Percentiles rank a stretch among this genome's conserved stretches.
Evolutionary conservation across 2,113 vertebrate genomes (phyloP).

Genomic region (Chrysochloris asiatica): DNA sequence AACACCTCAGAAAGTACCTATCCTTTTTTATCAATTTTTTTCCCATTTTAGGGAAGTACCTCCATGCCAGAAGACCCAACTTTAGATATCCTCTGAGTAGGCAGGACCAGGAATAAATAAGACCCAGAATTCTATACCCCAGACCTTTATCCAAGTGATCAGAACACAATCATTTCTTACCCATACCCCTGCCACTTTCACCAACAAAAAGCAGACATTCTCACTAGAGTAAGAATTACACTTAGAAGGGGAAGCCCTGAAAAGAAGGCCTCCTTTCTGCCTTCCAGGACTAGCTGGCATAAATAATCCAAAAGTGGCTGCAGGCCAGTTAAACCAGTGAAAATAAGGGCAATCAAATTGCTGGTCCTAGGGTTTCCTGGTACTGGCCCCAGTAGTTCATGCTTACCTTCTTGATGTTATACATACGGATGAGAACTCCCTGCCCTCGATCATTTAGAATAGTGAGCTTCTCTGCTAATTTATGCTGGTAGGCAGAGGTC

Average conservation of each 20-base stretch:
- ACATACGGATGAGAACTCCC: conserved; percentile 93
- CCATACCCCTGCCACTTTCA: not conserved
- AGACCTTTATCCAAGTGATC: not conserved
- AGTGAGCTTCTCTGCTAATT: conserved; percentile 94
- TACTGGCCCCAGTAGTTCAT: not conserved
- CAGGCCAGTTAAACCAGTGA: not conserved
- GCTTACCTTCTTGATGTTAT: conserved; percentile 96
- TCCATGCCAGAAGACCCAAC: not conserved
- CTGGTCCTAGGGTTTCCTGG: not conserved
- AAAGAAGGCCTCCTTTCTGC: not conserved
- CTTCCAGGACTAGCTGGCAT: not conserved
- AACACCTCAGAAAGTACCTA: not conserved
- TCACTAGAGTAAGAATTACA: not conserved
- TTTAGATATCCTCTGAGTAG: not conserved
- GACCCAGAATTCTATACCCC: conserved; percentile 21
- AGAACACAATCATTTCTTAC: not conserved
- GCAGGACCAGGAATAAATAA: not conserved
- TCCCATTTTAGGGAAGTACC: not conserved
- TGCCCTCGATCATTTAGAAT: conserved; percentile 93
- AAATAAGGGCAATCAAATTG: not conserved
- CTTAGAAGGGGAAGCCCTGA: conserved; percentile 2
- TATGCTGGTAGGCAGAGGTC: conserved; percentile 91
- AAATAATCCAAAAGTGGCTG: not conserved
- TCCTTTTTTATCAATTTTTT: not conserved
- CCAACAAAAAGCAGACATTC: not conserved